phyloP scores from a whole-genome alignment of 2,113 vertebrate species.

The Harpagus bidentatus region DNA sequence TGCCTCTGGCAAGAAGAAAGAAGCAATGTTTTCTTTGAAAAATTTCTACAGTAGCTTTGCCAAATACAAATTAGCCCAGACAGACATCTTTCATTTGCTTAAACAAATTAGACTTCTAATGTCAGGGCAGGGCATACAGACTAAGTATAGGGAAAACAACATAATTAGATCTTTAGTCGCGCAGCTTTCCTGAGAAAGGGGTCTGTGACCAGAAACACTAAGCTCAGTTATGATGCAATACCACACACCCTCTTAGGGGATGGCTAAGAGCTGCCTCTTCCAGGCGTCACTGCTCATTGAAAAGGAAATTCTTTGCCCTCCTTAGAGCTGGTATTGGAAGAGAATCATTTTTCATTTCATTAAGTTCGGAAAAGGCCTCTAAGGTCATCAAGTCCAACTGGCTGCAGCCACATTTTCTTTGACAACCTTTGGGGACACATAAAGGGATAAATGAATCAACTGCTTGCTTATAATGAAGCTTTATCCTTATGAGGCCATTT shows the following conservation, averaged over 20 bases:
- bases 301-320: background rate
- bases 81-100: conserved; percentile 5
- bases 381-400: too few species aligned
- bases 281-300: background rate
- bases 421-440: background rate
- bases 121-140: background rate
- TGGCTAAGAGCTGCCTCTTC: background rate
- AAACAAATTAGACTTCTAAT: background rate
- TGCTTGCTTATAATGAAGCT: background rate
- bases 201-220: background rate
- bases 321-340: background rate
- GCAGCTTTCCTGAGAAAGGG: background rate
- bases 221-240: background rate
- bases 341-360: too few species aligned
- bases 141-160: background rate
- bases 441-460: background rate
- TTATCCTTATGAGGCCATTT: background rate
- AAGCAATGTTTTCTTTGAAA: background rate
- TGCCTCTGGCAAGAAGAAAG: background rate
- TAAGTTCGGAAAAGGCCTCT: too few species aligned
- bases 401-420: background rate
- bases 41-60: background rate
- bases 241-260: background rate
- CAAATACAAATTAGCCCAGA: background rate
- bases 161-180: conserved; percentile 30